A percentile compares a stretch with the other conserved stretches of the same genome.
These are phyloP conservation scores for Eubasilissa splendida DNA, from an alignment of 2,888 invertebrate genomes.

Conservation along the genomic window DNA sequence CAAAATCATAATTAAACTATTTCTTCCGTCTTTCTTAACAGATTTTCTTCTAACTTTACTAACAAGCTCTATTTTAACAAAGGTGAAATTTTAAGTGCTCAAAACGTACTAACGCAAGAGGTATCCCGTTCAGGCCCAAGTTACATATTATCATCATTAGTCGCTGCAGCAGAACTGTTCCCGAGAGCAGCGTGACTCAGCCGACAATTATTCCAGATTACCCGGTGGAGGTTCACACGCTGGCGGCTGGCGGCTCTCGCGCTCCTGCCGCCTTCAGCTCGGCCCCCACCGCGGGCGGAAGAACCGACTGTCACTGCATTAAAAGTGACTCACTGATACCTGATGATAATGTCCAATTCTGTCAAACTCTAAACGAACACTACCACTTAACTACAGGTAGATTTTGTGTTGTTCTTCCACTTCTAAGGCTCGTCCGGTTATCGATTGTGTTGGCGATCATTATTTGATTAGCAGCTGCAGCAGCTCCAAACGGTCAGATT, in stretches of 20 bases:
- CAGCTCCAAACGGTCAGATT: too few relatives aligned
- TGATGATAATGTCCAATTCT: not conserved
- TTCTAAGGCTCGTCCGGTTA: too few relatives aligned
- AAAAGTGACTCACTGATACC: conserved; percentile 9
- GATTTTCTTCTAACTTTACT: not conserved
- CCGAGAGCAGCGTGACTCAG: conserved; percentile 32
- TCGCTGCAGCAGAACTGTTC: conserved; percentile 27
- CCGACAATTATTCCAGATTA: conserved; percentile 15
- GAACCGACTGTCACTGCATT: conserved; percentile 1
- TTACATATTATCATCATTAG: conserved; percentile 15
- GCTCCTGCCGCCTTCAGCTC: conserved; percentile 1
- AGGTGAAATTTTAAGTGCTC: not conserved
- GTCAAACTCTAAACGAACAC: not conserved
- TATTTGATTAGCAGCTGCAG: too few relatives aligned
- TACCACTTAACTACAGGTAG: not conserved
- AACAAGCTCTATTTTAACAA: conserved; percentile 8
- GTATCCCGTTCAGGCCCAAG: not conserved
- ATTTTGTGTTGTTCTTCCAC: too few relatives aligned
- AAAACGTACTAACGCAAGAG: not conserved
- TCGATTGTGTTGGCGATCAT: too few relatives aligned
- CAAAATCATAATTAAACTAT: too few relatives aligned
- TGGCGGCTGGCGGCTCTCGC: conserved; percentile 6
- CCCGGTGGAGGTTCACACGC: conserved; percentile 32
- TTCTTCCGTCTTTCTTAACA: too few relatives aligned
- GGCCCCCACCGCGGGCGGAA: not conserved